These are phyloP conservation scores for Chionomys nivalis DNA, from an alignment of 2,113 vertebrate species.

Conservation along the genomic window DNA sequence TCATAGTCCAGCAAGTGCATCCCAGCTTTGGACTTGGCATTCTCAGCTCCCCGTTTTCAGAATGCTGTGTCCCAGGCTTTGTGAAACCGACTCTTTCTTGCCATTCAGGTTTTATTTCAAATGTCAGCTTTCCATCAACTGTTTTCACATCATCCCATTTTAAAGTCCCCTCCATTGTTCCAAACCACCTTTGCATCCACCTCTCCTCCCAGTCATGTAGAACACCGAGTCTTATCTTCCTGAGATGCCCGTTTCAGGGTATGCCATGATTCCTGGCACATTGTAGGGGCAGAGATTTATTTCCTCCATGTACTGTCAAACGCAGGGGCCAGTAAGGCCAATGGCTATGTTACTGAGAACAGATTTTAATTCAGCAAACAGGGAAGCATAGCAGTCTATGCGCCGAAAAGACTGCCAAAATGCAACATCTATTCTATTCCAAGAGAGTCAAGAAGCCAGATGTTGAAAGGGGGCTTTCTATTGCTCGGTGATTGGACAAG, in stretches of 20 bases:
- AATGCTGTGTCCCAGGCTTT: background rate
- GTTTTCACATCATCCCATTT: background rate
- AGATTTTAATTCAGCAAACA: background rate
- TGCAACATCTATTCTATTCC: background rate
- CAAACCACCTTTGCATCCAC: background rate
- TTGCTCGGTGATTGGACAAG: background rate
- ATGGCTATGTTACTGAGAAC: background rate
- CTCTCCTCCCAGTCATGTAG: background rate
- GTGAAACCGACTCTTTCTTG: background rate
- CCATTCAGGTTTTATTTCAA: background rate
- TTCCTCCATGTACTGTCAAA: background rate
- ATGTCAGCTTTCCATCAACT: background rate
- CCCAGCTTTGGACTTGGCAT: background rate
- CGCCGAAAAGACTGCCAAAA: background rate
- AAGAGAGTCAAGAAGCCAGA: constrained; percentile 3
- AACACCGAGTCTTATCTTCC: background rate
- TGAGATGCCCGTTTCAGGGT: fast-evolving
- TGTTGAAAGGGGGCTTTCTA: background rate
- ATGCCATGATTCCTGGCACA: background rate
- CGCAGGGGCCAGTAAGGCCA: background rate
- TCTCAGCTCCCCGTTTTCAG: background rate
- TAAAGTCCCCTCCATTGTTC: too few relatives aligned
- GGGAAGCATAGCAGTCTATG: background rate
- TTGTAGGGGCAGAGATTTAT: fast-evolving
- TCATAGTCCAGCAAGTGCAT: fast-evolving